phyloP scores from a whole-genome alignment of 1,140 invertebrate species.

The Adoxophyes honmai region DNA sequence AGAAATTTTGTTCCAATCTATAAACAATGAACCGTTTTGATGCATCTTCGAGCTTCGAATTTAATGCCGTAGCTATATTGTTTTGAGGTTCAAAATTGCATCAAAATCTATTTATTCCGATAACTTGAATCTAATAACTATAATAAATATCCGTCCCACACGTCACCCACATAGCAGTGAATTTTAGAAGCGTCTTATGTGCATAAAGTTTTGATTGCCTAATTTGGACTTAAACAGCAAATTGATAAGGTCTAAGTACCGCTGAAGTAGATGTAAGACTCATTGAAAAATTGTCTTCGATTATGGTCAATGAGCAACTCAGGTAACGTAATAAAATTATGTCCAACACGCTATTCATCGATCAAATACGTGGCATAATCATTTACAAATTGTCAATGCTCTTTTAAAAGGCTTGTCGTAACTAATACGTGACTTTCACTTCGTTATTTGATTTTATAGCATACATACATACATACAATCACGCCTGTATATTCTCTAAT shows the following conservation, averaged over 20 bases:
- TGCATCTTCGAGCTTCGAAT: neutral
- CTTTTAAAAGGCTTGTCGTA: neutral
- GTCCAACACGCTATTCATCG: neutral
- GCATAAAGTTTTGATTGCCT: no score
- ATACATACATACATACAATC: no score
- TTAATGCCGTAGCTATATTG: neutral
- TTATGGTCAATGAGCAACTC: neutral
- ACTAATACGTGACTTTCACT: no score
- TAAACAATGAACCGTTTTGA: no score
- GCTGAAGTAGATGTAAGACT: no score
- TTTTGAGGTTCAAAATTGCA: neutral
- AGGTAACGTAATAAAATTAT: neutral
- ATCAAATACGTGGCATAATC: slow-evolving; percentile 8
- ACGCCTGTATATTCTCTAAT: no score
- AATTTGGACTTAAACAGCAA: no score
- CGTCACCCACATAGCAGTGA: slow-evolving; percentile 21
- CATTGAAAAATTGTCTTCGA: no score
- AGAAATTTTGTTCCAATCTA: no score
- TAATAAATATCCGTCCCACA: slow-evolving; percentile 32
- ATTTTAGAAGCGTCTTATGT: neutral
- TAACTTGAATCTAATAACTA: slow-evolving; percentile 19
- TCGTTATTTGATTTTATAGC: no score
- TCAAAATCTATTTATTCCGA: neutral
- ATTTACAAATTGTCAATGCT: neutral
- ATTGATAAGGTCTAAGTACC: no score